Percentiles rank a stretch among this genome's conserved stretches.
These are phyloP conservation scores for Albula goreensis DNA, from an alignment of 2,113 vertebrate species.

Conservation along the genomic window DNA sequence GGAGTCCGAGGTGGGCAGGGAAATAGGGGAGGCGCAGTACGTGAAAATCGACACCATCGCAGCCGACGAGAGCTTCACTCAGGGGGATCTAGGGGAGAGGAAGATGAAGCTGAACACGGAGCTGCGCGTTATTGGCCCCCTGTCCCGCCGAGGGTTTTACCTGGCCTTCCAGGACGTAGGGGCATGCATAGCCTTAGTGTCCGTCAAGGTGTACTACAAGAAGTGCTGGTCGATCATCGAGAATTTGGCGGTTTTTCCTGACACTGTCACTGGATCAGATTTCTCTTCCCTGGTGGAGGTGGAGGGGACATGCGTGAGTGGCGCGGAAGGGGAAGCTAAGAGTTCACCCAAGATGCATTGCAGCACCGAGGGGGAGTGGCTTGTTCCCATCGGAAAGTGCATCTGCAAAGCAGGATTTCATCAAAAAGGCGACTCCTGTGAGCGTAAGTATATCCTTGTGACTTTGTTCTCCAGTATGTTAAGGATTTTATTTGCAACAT, in stretches of 20 bases:
- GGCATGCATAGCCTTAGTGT: slow-evolving; percentile 97
- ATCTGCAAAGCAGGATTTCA: slow-evolving; percentile 98
- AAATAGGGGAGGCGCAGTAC: slow-evolving; percentile 94
- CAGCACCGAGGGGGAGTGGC: slow-evolving; percentile 97
- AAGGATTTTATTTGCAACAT: neutral
- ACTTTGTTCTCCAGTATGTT: neutral
- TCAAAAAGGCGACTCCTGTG: slow-evolving; percentile 94
- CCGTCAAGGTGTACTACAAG: slow-evolving; percentile 99
- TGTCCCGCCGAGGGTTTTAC: slow-evolving; percentile 96
- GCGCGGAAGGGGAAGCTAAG: slow-evolving; percentile 93
- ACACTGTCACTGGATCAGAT: slow-evolving; percentile 97
- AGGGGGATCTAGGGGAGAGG: slow-evolving; percentile 96
- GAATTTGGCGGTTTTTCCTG: slow-evolving; percentile 97
- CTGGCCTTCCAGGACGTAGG: slow-evolving; percentile 99
- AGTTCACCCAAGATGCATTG: slow-evolving; percentile 99
- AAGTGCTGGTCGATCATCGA: slow-evolving; percentile 99
- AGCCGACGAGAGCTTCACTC: slow-evolving; percentile 99
- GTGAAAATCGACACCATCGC: slow-evolving; percentile 99
- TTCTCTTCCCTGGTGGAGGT: slow-evolving; percentile 99
- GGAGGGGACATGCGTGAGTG: slow-evolving; percentile 88
- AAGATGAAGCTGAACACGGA: slow-evolving; percentile 99
- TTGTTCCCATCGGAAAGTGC: slow-evolving; percentile 98
- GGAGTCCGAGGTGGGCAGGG: slow-evolving; percentile 92
- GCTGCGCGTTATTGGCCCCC: slow-evolving; percentile 94
- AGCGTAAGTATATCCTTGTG: slow-evolving; percentile 82